These are phyloP conservation scores for Crocidura indochinensis DNA, from an alignment of 2,797 vertebrate species.

Conservation along the genomic window DNA sequence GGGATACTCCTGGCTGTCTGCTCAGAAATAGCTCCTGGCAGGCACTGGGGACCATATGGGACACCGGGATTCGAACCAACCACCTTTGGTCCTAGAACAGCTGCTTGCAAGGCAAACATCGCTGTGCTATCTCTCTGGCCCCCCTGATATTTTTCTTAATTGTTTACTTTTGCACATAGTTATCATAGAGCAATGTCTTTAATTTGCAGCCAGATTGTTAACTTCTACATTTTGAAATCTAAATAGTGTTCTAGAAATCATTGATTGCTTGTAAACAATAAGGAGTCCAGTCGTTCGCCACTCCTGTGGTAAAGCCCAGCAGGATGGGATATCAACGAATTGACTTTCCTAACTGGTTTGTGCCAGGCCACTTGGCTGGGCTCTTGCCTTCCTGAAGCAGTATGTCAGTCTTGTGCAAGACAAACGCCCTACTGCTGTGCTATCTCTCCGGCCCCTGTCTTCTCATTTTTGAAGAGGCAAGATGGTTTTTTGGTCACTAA, in stretches of 20 bases:
- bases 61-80: no score
- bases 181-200: constrained; percentile 13
- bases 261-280: neutral
- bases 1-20: no score
- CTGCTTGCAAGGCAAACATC: no score
- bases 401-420: neutral
- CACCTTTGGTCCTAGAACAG: no score
- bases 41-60: no score
- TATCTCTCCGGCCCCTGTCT: no score
- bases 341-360: neutral
- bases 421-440: no score
- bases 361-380: neutral
- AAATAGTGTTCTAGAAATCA: constrained; percentile 7
- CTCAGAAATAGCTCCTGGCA: no score
- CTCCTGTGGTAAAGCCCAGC: neutral
- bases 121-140: no score
- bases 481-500: constrained; percentile 43
- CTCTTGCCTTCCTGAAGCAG: neutral
- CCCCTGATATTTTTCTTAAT: no score
- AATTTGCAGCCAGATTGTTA: constrained; percentile 32
- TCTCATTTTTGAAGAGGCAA: neutral
- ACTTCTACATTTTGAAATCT: neutral
- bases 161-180: constrained; percentile 55
- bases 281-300: neutral
- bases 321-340: neutral